phyloP scores from a whole-genome alignment of 1,140 invertebrate genomes.

The Drosophila triauraria region DNA sequence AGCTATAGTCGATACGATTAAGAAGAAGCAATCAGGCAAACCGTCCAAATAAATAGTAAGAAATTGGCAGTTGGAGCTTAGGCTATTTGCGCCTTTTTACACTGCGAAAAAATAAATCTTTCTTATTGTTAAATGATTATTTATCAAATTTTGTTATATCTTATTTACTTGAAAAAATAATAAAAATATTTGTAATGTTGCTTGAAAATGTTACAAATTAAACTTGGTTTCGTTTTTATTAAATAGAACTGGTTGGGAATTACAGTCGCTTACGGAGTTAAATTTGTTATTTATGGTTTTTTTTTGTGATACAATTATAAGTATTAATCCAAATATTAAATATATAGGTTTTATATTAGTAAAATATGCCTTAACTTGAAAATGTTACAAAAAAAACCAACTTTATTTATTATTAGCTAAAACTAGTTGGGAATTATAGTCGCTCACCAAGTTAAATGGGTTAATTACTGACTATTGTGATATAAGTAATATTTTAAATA shows the following conservation, averaged over 20 bases:
- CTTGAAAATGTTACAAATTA: neutral
- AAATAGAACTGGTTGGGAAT: neutral
- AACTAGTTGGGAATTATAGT: no score
- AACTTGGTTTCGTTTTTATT: neutral
- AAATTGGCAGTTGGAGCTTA: neutral
- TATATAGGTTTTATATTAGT: no score
- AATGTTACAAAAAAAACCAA: no score
- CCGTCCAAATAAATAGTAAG: neutral
- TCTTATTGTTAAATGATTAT: neutral
- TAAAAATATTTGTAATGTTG: neutral
- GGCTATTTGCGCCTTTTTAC: neutral
- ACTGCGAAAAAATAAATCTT: neutral
- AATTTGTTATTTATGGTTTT: no score
- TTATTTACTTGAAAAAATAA: neutral
- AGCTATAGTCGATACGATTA: constrained; percentile 3
- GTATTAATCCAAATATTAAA: no score
- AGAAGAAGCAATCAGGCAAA: constrained; percentile 1
- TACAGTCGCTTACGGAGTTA: no score
- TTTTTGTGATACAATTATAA: no score
- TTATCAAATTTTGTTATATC: neutral
- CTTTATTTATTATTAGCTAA: no score
- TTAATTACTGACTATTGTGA: no score
- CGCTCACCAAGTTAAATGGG: no score
- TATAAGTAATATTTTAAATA: no score
- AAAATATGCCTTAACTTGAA: no score